These are phyloP conservation scores for Nesometra sesokonis DNA, from an alignment of 35 echinoderm and acorn worm species.

Conservation along the genomic window DNA sequence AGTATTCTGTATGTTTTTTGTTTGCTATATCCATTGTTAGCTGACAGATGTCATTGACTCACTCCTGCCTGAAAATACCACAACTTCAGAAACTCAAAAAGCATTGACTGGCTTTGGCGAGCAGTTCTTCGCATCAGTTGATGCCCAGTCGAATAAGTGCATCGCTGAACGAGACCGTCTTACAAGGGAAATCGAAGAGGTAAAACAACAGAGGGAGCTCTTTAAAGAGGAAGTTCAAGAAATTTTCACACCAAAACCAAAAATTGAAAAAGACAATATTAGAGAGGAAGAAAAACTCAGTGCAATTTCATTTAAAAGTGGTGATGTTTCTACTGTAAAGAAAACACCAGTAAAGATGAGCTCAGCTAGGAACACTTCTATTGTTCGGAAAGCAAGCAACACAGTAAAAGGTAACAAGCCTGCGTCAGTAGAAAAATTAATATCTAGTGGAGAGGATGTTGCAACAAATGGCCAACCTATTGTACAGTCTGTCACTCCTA, in stretches of 20 bases:
- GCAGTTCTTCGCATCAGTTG: not conserved
- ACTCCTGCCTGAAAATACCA: not conserved
- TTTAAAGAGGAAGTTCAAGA: not conserved
- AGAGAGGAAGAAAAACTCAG: not conserved
- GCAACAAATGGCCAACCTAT: not conserved
- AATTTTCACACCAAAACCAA: not conserved
- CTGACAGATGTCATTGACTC: not conserved
- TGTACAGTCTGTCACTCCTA: not conserved
- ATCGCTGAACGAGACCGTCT: not conserved
- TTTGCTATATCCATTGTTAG: not conserved
- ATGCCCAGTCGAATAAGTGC: not conserved
- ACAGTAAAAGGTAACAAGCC: not conserved
- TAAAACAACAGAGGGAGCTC: not conserved
- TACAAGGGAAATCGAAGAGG: not conserved
- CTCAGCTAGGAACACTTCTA: not conserved
- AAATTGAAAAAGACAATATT: not conserved
- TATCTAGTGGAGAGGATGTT: not conserved
- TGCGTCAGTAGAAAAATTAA: not conserved
- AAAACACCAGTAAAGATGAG: not conserved
- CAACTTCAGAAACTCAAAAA: not conserved
- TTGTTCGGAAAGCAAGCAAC: not conserved
- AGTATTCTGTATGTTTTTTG: no score
- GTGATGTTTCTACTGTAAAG: not conserved
- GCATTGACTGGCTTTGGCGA: not conserved
- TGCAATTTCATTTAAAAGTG: not conserved